A percentile compares a stretch with the other conserved stretches of the same genome.
Evolutionary conservation across 53 echinoderm and acorn worm species (phyloP).

Genomic region (Pentamera pediparva): DNA sequence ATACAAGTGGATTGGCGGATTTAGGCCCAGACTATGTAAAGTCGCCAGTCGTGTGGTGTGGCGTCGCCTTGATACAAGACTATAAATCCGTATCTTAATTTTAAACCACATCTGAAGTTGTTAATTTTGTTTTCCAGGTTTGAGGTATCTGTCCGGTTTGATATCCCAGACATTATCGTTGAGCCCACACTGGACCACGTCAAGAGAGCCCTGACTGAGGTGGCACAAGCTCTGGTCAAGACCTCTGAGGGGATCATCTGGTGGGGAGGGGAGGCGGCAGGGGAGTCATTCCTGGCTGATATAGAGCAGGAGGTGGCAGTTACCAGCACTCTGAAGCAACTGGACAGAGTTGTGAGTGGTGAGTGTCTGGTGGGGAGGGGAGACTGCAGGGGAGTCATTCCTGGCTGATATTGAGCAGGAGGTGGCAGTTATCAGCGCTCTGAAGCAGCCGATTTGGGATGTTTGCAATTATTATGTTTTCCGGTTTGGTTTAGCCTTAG

Average conservation of each 20-base stretch:
- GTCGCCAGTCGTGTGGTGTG: too few relatives aligned
- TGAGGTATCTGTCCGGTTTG: constrained; percentile 92
- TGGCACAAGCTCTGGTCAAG: constrained; percentile 65
- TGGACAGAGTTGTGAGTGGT: constrained; percentile 82
- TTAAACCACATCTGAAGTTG: too few relatives aligned
- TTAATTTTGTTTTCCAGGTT: constrained; percentile 46
- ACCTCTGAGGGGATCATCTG: constrained; percentile 68
- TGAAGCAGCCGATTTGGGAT: constrained; percentile 73
- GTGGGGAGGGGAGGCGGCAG: constrained; percentile 81
- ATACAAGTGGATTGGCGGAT: too few relatives aligned
- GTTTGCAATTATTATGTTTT: too few relatives aligned
- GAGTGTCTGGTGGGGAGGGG: constrained; percentile 90
- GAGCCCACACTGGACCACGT: constrained; percentile 86
- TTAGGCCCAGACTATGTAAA: too few relatives aligned
- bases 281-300: constrained; percentile 69
- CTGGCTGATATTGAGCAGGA: constrained; percentile 69
- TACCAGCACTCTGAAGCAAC: constrained; percentile 66
- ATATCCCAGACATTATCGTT: constrained; percentile 96
- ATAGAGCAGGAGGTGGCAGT: constrained; percentile 76
- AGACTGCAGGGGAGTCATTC: constrained; percentile 65
- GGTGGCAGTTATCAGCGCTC: constrained; percentile 67
- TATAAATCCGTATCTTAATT: too few relatives aligned
- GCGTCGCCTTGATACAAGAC: too few relatives aligned
- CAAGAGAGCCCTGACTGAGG: constrained; percentile 63
- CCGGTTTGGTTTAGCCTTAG: too few relatives aligned